These are phyloP conservation scores for Pyrocephalus nanus DNA, from an alignment of 2,797 vertebrate genomes.

Conservation along the genomic window DNA sequence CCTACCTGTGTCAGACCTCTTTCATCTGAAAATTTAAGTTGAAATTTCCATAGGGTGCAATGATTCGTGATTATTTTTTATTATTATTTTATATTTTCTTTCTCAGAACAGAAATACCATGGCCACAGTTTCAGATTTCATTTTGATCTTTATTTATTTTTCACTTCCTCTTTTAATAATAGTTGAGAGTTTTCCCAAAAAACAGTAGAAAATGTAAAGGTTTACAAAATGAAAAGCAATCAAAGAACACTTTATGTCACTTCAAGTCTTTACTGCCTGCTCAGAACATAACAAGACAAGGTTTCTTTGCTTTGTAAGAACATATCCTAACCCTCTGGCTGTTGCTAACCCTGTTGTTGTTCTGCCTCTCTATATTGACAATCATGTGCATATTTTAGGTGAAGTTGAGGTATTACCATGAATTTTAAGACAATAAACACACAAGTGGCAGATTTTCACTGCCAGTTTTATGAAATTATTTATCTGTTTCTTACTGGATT, in stretches of 20 bases:
- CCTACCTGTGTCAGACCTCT: background rate
- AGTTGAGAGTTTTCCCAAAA: background rate
- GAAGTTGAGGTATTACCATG: background rate
- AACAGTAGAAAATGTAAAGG: background rate
- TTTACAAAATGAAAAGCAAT: background rate
- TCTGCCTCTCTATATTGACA: background rate
- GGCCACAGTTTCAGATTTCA: background rate
- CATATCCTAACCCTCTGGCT: background rate
- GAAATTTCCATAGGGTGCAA: background rate
- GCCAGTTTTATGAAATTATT: background rate
- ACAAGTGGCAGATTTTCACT: background rate
- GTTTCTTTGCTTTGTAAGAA: background rate
- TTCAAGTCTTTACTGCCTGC: background rate
- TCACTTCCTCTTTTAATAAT: background rate
- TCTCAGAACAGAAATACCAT: background rate
- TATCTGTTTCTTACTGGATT: background rate
- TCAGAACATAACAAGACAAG: background rate
- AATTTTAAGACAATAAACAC: background rate
- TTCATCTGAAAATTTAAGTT: background rate
- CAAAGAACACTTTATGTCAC: background rate
- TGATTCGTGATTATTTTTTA: background rate
- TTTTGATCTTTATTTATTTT: conserved; percentile 9
- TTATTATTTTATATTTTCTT: background rate
- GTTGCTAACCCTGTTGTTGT: background rate
- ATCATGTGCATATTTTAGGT: background rate